Evolutionary conservation across 2,113 vertebrate species (phyloP), one percentile per base, ranked within the genome.

Genomic region (Austrofundulus limnaeus): DNA sequence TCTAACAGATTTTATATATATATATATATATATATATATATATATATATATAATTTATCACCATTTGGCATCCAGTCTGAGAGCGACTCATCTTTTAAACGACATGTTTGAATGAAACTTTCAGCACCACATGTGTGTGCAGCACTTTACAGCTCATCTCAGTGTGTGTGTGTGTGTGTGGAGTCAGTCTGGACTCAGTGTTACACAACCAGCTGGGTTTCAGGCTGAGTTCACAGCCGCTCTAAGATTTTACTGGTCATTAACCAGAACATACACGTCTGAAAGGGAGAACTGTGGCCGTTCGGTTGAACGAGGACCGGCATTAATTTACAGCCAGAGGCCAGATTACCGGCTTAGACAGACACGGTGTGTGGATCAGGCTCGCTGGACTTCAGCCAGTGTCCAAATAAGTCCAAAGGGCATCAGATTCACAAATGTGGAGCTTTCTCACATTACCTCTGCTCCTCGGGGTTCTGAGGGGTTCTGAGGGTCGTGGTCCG

Each of bases 321-420:
- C 74, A 66, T 88, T 85, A 45, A 74, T 79, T 87, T 85, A 60
- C 75, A 66, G 72, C 61, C 56, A 62, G 61, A 51, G 74, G 61
- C 56, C 73, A 85, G 87, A 87, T 86, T 91, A 90, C 58, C 20
- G 7, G 68, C 78, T 82, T 66, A 82, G 45, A 17, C 61, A 47
- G 77, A 72, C 63, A 46, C 80, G 25, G 66, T 70, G 60, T 56
- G 80, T 83, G 79, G 70, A 84, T 85, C 81, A 80, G 70, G 25
- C 74, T 56, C 0, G 4, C 70, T 88, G 88, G 84, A 83, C 1
- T 1, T 16, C 63, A 34, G 87, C 88, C 88, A 87, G 84, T 87
- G 80, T 83, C 86, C 90, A 87, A 88, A 90, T 91, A 88, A 86
- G 86, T 85, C 84, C 82, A 77, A 70, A 88, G 84, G 86, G 65